Base-by-base conservation (phyloP, 53 echinoderm and acorn worm genomes). In the Hippasteria phrygiana region DNA sequence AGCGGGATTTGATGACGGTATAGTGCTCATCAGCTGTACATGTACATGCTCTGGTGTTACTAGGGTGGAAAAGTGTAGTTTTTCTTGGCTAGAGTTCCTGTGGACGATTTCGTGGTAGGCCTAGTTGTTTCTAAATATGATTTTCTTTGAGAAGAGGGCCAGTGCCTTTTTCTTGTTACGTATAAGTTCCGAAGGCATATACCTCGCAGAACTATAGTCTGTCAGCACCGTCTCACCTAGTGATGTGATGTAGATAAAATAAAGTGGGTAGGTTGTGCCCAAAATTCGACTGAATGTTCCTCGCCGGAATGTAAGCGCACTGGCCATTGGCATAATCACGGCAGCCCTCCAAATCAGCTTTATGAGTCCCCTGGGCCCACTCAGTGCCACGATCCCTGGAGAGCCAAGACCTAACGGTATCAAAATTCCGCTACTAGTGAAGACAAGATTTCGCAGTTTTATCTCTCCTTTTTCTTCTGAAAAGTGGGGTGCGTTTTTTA, bases 311-410 rank as follows among this genome's bases (percentile, higher is more conserved):
- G 42, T 65, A 10, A 28, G 31, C 26, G 63, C 43, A 27, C 6
- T 29, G 33, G 66, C 66, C 64, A 66, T 82, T 82, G 82, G 82
- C 82, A 82, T 82, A 82, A 65, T 80, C 63, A 80, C 45, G 46
- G 82, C 29, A 32, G 65, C 18, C 41, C 55, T 80, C 80, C 46
- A 29, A 45, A 28, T 65, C 66, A 43, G 64, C 82, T 82, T 73
- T 42, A 82, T 20, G 18, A 31, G 43, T 82, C 82, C 82, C 82
- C 5, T 14, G 82, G 66, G 82, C 26, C 82, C 66, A 82, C 82
- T 82, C 66, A 64, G 18, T 65, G 66, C 43, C 82, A 1, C 11
- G 24, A 2, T 65, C 82, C 82, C 5, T 11, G 16, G 82, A 41
- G 82, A 16, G 14, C 64, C 63, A 33, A 10, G 82, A 82, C 65